phyloP scores from a whole-genome alignment of 2,113 vertebrate species.

The Tychaedon coryphoeus region DNA sequence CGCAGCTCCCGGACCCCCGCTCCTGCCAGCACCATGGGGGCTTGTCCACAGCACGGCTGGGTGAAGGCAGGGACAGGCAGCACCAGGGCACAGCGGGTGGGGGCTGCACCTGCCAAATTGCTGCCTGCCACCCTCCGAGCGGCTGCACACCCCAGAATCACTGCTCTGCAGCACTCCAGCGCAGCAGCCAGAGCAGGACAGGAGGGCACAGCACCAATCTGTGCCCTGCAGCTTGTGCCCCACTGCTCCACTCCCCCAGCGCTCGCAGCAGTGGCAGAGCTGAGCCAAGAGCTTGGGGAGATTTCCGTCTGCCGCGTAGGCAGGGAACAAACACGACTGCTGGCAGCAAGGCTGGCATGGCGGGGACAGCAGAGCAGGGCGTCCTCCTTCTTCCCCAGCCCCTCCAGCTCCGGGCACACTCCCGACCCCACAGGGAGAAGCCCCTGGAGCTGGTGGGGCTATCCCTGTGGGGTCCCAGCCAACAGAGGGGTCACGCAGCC shows the following conservation, averaged over 20 bases:
- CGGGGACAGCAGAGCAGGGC: neutral
- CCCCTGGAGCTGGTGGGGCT: neutral
- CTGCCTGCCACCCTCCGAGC: fast-evolving
- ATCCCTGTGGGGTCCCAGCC: neutral
- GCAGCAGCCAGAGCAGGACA: neutral
- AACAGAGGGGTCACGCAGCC: neutral
- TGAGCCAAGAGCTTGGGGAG: neutral
- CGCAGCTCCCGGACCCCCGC: neutral
- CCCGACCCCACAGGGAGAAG: neutral
- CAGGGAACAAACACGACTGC: neutral
- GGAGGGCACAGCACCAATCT: neutral
- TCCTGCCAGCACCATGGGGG: neutral
- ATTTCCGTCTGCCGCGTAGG: neutral
- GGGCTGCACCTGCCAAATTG: neutral
- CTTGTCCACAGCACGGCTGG: fast-evolving
- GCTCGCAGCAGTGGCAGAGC: neutral
- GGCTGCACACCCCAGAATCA: neutral
- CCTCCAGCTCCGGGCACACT: neutral
- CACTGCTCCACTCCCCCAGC: neutral
- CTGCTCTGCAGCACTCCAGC: neutral
- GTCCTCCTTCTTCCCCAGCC: neutral
- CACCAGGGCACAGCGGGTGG: fast-evolving
- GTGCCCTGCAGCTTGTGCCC: neutral
- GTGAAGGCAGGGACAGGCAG: neutral
- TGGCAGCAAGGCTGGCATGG: neutral